Base-by-base conservation (phyloP, 2,113 vertebrate species). In the Ramphastos sulfuratus region DNA sequence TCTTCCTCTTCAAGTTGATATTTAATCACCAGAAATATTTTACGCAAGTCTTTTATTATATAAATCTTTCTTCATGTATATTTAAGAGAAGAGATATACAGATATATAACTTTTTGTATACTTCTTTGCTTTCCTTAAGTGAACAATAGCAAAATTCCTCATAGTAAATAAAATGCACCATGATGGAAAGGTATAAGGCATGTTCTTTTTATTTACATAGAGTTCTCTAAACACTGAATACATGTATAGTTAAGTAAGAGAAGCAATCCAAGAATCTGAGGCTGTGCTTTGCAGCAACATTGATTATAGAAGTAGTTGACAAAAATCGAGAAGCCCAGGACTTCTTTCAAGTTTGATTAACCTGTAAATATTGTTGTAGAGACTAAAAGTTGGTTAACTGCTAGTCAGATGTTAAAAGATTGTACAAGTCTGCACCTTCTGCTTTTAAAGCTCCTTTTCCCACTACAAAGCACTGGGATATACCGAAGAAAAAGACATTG, bases 111-210 rank as follows among this genome's bases (percentile, higher is more conserved):
- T 44, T 16, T 44, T 83, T 46, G 6, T 46, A 8, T 42, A 35
- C 60, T 80, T 85, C 6, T 66, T 87, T 72, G 42, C 16, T 6
- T 82, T 85, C 25, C 42, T 39, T 72, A 87, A 87, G n/a, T 44
- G 69, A 77, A 69, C 66, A 73, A 69, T 82, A 70, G 44, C 71
- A 73, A 78, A 90, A 96, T 90, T 86, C 65, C 78, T 92, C 95
- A 83, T 20, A 42, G 65, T 85, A 90, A 88, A 86, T 91, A 56
- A 67, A 86, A 30, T n/a, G 10, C 59, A 70, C 83, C 1, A 73
- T 78, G 54, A 76, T 55, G 21, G 42, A 90, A 73, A 23, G 23
- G 8, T 58, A 5, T 33, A 27, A 93, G 39, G 31, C 16, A 69
- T 58, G 66, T 73, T 82, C 58, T 82, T 91, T 93, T 64, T 80